Conservation (phyloP, 2,113 vertebrate species). For the Siniperca knerii region DNA sequence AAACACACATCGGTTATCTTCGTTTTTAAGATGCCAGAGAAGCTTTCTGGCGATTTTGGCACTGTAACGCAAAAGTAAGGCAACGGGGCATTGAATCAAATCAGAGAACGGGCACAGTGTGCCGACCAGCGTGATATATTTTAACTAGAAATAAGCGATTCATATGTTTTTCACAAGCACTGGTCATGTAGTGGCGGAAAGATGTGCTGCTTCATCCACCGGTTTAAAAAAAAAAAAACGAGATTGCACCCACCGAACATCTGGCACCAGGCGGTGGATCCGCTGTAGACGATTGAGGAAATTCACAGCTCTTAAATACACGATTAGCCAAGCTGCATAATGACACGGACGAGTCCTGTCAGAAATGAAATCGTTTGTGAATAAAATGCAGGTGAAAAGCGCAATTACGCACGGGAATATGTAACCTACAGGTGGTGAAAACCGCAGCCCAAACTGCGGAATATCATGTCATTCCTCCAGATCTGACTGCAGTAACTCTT, state of each 20-base stretch:
- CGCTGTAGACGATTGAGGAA: slow-evolving; percentile 5
- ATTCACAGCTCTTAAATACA: slow-evolving; percentile 10
- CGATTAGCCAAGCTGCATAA: slow-evolving; percentile 10
- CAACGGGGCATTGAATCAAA: neutral
- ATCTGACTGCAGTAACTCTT: slow-evolving; percentile 35
- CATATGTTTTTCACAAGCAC: neutral
- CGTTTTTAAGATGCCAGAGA: neutral
- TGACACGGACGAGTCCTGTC: neutral
- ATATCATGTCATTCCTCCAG: slow-evolving; percentile 7
- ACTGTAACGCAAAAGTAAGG: slow-evolving; percentile 14
- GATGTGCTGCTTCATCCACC: slow-evolving; percentile 16
- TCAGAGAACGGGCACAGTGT: neutral
- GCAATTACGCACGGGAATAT: slow-evolving; percentile 12
- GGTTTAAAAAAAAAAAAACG: slow-evolving; percentile 11
- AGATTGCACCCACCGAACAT: slow-evolving; percentile 26
- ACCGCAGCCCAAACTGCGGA: slow-evolving; percentile 45
- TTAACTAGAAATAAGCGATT: neutral
- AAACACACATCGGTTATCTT: neutral
- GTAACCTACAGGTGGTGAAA: neutral
- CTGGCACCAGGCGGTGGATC: slow-evolving; percentile 12
- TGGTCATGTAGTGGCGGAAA: neutral
- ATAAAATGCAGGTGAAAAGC: neutral
- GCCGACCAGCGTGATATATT: neutral
- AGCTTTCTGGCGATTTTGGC: neutral
- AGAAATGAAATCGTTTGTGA: neutral